A percentile compares a stretch with the other conserved stretches of the same genome.
phyloP scores from a whole-genome alignment of 2,113 vertebrate genomes.

The Anas platyrhynchos region DNA sequence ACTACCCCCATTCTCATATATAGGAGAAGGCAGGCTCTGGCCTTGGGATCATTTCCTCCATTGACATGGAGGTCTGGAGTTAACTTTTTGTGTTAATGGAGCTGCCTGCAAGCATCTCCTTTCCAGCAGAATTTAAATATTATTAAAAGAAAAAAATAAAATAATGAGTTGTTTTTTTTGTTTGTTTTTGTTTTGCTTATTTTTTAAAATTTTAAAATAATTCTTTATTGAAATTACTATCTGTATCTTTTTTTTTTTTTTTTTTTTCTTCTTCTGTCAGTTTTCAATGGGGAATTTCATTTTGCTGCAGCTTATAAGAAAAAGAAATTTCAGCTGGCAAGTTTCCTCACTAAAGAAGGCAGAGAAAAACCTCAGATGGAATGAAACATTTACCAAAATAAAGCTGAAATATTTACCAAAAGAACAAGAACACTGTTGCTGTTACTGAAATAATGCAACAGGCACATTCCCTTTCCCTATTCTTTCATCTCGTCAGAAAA shows the following conservation, averaged over 20 bases:
- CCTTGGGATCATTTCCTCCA: background rate
- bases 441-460: background rate
- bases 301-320: background rate
- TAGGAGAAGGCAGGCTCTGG: background rate
- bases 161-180: background rate
- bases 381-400: constrained; percentile 23
- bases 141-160: background rate
- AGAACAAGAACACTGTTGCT: background rate
- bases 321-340: background rate
- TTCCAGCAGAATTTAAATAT: background rate
- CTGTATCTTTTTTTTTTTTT: no score
- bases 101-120: background rate
- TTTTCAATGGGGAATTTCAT: background rate
- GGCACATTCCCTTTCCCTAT: background rate
- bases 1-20: no score
- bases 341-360: background rate
- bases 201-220: background rate
- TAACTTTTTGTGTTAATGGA: background rate
- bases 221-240: background rate
- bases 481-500: background rate
- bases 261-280: background rate
- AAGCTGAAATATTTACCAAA: constrained; percentile 24
- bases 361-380: background rate
- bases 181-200: background rate
- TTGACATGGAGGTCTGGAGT: background rate